Base-by-base conservation (phyloP, 2,888 invertebrate species). In the Epinotia bilunana region DNA sequence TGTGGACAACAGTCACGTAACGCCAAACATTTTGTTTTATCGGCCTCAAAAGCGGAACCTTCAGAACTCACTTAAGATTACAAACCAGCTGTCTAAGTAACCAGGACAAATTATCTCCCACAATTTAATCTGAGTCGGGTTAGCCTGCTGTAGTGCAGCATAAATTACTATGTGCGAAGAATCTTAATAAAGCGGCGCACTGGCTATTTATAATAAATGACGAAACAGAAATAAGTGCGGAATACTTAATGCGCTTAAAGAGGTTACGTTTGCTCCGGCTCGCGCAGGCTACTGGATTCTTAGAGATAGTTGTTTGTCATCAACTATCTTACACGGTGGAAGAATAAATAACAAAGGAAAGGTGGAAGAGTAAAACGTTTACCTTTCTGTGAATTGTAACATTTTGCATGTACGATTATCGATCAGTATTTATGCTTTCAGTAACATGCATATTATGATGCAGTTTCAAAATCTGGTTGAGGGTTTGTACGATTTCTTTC, bases 181-280 rank as follows among this genome's bases (percentile, higher is more conserved):
- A 93, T 92, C 85, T 90, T 91, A 92, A 92, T 91, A 90, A 88
- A 89, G 87, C 89, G 84, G 87, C 88, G 84, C 81, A 80, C 82
- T 79, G 86, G 87, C 86, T 90, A 87, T 91, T 91, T 88, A 90
- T 91, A 87, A 90, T 89, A 90, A 90, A 91, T 91, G 92, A 91
- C 86, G 90, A 91, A 91, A 91, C 88, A 87, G 88, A 90, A 88
- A 88, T 91, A 90, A 86, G 90, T 84, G 83, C 84, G 83, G 92
- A 90, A 92, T 92, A 91, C 91, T 78, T 84, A 91, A 90, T 89
- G 85, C 65, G 78, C 77, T 79, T 83, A 84, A 86, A 82, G 80
- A 83, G 82, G 80, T 80, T 79, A 77, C 78, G 79, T 79, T 82
- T 78, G 68, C 79, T 79, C 80, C 80, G 78, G 78, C 78, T 79